Percentiles rank a stretch among this genome's conserved stretches.
Conservation (phyloP, 2,113 vertebrate species). For the Heterochromis multidens region DNA sequence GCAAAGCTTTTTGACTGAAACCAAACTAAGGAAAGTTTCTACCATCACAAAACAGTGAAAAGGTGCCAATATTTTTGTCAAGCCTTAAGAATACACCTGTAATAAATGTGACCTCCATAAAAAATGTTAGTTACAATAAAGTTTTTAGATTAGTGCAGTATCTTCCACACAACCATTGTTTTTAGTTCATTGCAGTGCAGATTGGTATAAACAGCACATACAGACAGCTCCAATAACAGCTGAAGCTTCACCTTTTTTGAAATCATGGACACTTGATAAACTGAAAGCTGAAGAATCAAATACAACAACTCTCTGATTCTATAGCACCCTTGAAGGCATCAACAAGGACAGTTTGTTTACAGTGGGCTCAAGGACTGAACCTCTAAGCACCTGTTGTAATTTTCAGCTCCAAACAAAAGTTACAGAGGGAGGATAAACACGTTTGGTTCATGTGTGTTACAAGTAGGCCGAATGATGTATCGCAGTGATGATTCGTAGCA, state of each 20-base stretch:
- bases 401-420: not conserved
- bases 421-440: not conserved
- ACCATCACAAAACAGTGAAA: too few relatives aligned
- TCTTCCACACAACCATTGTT: not conserved
- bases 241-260: not conserved
- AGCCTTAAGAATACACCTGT: not conserved
- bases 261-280: not conserved
- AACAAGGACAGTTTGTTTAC: conserved; percentile 7
- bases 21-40: too few relatives aligned
- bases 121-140: not conserved
- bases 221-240: not conserved
- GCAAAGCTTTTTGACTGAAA: too few relatives aligned
- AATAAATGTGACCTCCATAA: not conserved
- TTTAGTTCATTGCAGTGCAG: not conserved
- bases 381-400: conserved; percentile 17
- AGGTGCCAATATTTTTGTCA: too few relatives aligned
- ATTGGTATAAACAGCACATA: not conserved
- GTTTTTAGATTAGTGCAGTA: not conserved
- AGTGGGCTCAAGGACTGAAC: not conserved
- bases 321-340: conserved; percentile 12
- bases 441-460: not conserved
- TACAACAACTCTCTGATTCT: not conserved
- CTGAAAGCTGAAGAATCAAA: not conserved
- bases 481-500: not conserved
- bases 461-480: not conserved